phyloP scores from a whole-genome alignment of 1,140 invertebrate species.

The Zaprionus nigranus region DNA sequence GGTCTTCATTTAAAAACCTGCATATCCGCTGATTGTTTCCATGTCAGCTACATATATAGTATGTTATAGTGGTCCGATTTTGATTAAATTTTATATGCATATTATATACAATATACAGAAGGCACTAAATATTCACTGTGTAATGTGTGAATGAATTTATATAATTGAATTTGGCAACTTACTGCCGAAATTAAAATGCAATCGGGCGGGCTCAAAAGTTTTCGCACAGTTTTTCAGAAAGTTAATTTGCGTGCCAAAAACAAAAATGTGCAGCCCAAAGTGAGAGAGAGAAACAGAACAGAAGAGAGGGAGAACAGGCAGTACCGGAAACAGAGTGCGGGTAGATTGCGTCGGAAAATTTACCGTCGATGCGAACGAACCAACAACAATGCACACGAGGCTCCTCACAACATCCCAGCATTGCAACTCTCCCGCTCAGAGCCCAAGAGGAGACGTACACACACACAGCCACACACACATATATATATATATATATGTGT shows the following conservation, averaged over 20 bases:
- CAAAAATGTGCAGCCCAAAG: conserved; percentile 10
- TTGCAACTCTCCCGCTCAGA: not conserved
- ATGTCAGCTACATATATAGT: too few relatives aligned
- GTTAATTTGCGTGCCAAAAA: conserved; percentile 56
- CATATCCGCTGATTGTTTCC: too few relatives aligned
- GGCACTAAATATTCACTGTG: not conserved
- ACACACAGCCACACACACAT: not conserved
- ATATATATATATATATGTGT: not conserved
- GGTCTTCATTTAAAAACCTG: too few relatives aligned
- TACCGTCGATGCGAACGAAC: conserved; percentile 55
- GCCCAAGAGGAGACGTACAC: conserved; percentile 6
- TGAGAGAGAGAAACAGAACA: not conserved
- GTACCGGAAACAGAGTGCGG: conserved; percentile 36
- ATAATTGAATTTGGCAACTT: conserved; percentile 37
- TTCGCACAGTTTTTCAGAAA: conserved; percentile 24
- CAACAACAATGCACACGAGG: conserved; percentile 55
- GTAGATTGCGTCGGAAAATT: conserved; percentile 75
- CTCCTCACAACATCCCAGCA: conserved; percentile 3
- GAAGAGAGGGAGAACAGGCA: conserved; percentile 1
- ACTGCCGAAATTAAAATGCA: conserved; percentile 49
- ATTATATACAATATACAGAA: too few relatives aligned
- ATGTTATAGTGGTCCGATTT: too few relatives aligned
- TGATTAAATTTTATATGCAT: too few relatives aligned
- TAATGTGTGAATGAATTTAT: not conserved
- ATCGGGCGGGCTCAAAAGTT: conserved; percentile 34